Evolutionary conservation across 2,113 vertebrate genomes (phyloP).

Genomic region (Odocoileus hemionus): DNA sequence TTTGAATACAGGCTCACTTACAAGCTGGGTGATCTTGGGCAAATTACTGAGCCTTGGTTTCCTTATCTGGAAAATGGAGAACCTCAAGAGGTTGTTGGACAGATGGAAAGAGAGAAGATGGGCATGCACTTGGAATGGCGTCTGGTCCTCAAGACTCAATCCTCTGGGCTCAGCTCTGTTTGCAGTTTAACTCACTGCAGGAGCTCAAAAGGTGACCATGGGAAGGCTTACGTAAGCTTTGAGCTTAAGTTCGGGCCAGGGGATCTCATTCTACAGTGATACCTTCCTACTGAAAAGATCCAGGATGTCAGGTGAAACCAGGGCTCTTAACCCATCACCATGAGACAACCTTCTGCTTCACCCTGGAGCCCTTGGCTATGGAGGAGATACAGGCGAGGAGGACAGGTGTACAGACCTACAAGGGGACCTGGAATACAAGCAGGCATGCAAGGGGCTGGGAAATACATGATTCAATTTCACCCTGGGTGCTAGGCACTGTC

Average conservation of each 20-base stretch:
- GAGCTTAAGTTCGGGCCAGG: background rate
- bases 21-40: background rate
- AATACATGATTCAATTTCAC: background rate
- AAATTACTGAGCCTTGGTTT: background rate
- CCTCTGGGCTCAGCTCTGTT: accelerated
- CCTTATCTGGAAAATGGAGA: background rate
- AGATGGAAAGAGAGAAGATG: background rate
- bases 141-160: background rate
- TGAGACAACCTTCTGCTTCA: background rate
- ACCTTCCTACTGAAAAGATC: background rate
- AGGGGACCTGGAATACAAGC: background rate
- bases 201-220: accelerated
- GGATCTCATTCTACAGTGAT: background rate
- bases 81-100: background rate
- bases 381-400: background rate
- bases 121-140: accelerated
- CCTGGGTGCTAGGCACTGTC: background rate
- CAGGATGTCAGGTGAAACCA: background rate
- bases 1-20: background rate
- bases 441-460: background rate
- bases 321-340: background rate
- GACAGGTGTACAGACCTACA: background rate
- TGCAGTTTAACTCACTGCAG: background rate
- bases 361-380: background rate
- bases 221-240: background rate